Evolutionary conservation across 2,888 invertebrate genomes (phyloP).

Genomic region (Mechanitis messenoides): DNA sequence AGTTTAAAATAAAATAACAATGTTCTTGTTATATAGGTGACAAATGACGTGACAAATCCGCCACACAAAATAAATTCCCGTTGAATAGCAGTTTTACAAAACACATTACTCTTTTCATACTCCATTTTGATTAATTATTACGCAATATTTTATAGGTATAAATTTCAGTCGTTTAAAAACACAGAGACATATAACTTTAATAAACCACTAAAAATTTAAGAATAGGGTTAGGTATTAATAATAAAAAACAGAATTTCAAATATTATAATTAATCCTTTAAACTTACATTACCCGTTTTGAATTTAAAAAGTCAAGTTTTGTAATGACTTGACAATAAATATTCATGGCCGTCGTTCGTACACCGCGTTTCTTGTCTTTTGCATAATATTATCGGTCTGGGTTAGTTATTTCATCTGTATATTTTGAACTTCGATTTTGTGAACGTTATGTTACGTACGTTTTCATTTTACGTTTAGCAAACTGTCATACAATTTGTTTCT

Average conservation of each 20-base stretch:
- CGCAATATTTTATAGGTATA: too few relatives aligned
- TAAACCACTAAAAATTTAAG: too few relatives aligned
- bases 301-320: not conserved
- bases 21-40: not conserved
- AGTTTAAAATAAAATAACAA: not conserved
- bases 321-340: constrained; percentile 3
- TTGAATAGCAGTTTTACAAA: not conserved
- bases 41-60: not conserved
- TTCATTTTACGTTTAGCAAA: too few relatives aligned
- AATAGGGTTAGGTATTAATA: too few relatives aligned
- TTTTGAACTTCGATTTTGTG: too few relatives aligned
- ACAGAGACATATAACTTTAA: too few relatives aligned
- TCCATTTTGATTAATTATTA: not conserved
- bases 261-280: not conserved
- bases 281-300: not conserved
- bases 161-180: too few relatives aligned
- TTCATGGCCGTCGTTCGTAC: not conserved
- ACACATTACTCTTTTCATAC: not conserved
- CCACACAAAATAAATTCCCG: not conserved
- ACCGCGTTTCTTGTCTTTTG: constrained; percentile 4
- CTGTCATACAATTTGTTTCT: too few relatives aligned
- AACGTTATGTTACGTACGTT: too few relatives aligned
- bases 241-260: not conserved
- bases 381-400: not conserved
- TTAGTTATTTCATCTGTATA: not conserved